Percentiles rank a stretch among this genome's conserved stretches.
phyloP scores from a whole-genome alignment of 2,888 invertebrate genomes.

The Plagiodera versicolora region DNA sequence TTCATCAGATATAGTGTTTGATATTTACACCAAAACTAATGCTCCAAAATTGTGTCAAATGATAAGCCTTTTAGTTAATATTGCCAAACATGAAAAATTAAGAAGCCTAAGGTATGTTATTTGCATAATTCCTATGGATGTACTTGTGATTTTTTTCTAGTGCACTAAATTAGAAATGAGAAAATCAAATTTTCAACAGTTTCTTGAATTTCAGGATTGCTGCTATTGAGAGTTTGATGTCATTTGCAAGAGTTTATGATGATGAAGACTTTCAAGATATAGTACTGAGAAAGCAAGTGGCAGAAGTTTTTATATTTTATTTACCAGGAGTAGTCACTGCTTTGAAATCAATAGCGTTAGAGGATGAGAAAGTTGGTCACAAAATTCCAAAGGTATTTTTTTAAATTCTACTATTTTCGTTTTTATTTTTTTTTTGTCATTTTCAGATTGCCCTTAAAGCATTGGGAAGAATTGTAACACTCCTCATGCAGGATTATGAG shows the following conservation, averaged over 20 bases:
- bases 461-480: slow-evolving; percentile 53
- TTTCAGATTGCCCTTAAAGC: slow-evolving; percentile 55
- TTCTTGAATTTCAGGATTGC: slow-evolving; percentile 50
- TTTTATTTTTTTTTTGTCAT: neutral
- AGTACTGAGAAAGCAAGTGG: slow-evolving; percentile 57
- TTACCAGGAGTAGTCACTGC: slow-evolving; percentile 67
- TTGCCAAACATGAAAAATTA: slow-evolving; percentile 69
- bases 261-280: slow-evolving; percentile 59
- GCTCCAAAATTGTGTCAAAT: slow-evolving; percentile 66
- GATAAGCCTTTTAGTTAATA: slow-evolving; percentile 65
- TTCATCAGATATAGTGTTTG: slow-evolving; percentile 57
- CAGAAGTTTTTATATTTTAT: slow-evolving; percentile 63
- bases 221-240: slow-evolving; percentile 64
- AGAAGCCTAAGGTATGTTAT: slow-evolving; percentile 62
- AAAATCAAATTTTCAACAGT: neutral
- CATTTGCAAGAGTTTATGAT: slow-evolving; percentile 64
- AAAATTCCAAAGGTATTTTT: slow-evolving; percentile 61
- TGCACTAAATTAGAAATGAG: no score
- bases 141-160: no score
- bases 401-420: no score
- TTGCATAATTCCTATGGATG: neutral
- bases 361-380: slow-evolving; percentile 64
- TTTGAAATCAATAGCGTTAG: slow-evolving; percentile 61
- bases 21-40: slow-evolving; percentile 61
- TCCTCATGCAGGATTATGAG: slow-evolving; percentile 56